Evolutionary conservation across 2,797 vertebrate species (phyloP).

Genomic region (Tenualosa thibaudeaui): DNA sequence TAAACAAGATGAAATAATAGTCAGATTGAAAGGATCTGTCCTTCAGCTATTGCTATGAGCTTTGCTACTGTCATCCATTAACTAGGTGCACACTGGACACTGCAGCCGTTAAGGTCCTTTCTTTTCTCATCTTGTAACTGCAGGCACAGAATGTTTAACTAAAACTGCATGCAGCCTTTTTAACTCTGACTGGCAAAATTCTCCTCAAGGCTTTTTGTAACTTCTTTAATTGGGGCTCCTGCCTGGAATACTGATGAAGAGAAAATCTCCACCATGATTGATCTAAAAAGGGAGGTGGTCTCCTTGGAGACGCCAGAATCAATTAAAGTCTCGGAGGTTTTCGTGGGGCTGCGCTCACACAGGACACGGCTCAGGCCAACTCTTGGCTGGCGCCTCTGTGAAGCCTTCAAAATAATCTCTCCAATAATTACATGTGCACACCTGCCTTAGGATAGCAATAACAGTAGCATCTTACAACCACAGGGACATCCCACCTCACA

Average conservation of each 20-base stretch:
- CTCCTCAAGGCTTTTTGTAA: constrained; percentile 50
- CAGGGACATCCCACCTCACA: neutral
- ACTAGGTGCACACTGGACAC: neutral
- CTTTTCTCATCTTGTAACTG: neutral
- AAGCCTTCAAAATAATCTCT: neutral
- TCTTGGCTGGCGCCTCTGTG: constrained; percentile 13
- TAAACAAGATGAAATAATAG: neutral
- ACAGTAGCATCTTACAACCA: neutral
- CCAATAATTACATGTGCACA: constrained; percentile 7
- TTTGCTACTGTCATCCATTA: neutral
- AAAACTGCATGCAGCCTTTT: constrained; percentile 8
- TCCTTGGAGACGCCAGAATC: constrained; percentile 65
- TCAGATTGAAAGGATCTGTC: neutral
- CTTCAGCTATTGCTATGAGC: neutral
- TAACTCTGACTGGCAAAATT: constrained; percentile 25
- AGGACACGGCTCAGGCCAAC: constrained; percentile 20
- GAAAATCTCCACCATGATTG: constrained; percentile 55
- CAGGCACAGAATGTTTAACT: constrained; percentile 31
- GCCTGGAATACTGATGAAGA: constrained; percentile 65
- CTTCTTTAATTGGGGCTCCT: constrained; percentile 56
- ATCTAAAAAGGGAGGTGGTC: constrained; percentile 61
- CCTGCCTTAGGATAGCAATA: constrained; percentile 14
- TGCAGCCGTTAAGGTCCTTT: neutral
- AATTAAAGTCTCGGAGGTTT: constrained; percentile 61
- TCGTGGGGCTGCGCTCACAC: constrained; percentile 50